Base-by-base conservation (phyloP, 2,888 invertebrate species). In the Nymphalis c-album region DNA sequence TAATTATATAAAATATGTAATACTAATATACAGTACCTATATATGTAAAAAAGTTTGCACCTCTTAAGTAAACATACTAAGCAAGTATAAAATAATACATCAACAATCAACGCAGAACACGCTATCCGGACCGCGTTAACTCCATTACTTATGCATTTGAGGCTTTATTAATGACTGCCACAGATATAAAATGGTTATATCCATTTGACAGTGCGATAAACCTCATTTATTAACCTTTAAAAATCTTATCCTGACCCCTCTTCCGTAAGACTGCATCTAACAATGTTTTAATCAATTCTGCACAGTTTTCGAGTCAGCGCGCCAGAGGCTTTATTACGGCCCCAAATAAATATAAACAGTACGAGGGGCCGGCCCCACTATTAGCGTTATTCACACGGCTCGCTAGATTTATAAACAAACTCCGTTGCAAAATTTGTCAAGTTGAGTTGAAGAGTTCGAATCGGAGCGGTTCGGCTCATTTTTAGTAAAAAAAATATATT, bases 271-370 rank as follows among this genome's bases (percentile, higher is more conserved):
- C 87, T 89, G 88, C 80, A 81, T 83, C 87, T 90, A 91, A 91
- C 91, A 90, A 90, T 88, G 87, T 91, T 91, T 91, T 91, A 91
- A 91, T 91, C 91, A 91, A 91, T 91, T 91, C 89, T 90, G 87
- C 85, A 86, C 91, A 91, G 89, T 90, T 90, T 83, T 88, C 91
- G 91, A 90, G 89, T 90, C 91, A 90, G 85, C 88, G 90, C 88
- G 85, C 83, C 84, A 89, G 90, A 90, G 88, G 90, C 89, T 91
- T 91, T 91, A 90, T 86, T 80, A 80, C 86, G 83, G 90, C 90
- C 91, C 91, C 90, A 90, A 90, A 91, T 90, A 91, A 90, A 91
- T 90, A 91, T 89, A 91, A 91, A 91, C 91, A 91, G 91, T 88
- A 89, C 40, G 90, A 87, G 83, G 87, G 87, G 87, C 86, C 87